Percentiles rank a stretch among this genome's conserved stretches.
phyloP scores from a whole-genome alignment of 2,888 invertebrate genomes.

The Eupsilia transversa region DNA sequence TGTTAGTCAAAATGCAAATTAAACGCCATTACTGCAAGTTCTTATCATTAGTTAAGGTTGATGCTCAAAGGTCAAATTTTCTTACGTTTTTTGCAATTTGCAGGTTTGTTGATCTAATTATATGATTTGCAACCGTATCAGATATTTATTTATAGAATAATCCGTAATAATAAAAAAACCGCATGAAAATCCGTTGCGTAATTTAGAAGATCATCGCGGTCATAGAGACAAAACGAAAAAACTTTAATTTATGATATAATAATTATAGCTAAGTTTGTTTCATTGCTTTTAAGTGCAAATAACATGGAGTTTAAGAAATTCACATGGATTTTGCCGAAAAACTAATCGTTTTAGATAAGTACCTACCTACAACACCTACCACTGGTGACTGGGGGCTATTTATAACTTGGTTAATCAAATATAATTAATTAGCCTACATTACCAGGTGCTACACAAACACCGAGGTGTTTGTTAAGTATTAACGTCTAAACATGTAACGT shows the following conservation, averaged over 20 bases:
- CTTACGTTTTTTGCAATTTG: too few species aligned
- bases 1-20: constrained; percentile 59
- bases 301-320: not conserved
- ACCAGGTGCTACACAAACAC: constrained; percentile 33
- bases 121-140: too few species aligned
- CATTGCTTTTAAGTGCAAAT: constrained; percentile 3
- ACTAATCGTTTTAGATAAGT: not conserved
- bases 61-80: too few species aligned
- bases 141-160: too few species aligned
- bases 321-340: not conserved
- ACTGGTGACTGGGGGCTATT: not conserved
- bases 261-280: not conserved
- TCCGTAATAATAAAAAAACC: too few species aligned
- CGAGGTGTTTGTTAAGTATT: constrained; percentile 33
- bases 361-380: too few species aligned
- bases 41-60: constrained; percentile 51
- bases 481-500: not conserved
- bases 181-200: too few species aligned
- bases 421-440: constrained; percentile 40
- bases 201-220: too few species aligned
- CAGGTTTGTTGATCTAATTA: too few species aligned
- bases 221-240: too few species aligned
- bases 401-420: constrained; percentile 29
- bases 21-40: constrained; percentile 47
- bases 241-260: too few species aligned